phyloP scores from a whole-genome alignment of 2,888 invertebrate species.

The Dioctria linearis region DNA sequence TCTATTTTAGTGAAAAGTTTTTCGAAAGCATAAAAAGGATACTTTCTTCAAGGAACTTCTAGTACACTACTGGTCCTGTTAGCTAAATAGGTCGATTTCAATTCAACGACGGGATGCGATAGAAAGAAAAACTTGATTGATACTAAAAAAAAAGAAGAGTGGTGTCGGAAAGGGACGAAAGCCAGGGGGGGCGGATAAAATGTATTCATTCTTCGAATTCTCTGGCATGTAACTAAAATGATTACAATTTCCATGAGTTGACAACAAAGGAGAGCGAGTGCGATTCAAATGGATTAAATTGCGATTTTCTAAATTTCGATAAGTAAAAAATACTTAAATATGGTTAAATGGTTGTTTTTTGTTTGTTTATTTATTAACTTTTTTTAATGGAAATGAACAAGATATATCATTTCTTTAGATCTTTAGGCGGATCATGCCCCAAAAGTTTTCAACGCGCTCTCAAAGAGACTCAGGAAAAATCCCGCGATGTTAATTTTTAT shows the following conservation, averaged over 20 bases:
- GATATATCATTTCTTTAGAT: too few relatives aligned
- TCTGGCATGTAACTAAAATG: background rate
- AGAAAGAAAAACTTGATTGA: constrained; percentile 30
- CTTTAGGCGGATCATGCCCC: too few relatives aligned
- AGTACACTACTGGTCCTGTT: background rate
- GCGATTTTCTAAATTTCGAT: too few relatives aligned
- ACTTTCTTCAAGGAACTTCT: background rate
- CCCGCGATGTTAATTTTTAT: too few relatives aligned
- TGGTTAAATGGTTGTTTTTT: too few relatives aligned
- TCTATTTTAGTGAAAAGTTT: background rate
- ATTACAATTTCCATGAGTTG: background rate
- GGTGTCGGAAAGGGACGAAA: too few relatives aligned
- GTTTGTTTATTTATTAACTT: too few relatives aligned
- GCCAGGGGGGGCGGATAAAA: too few relatives aligned
- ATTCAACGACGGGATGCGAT: background rate
- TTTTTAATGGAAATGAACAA: too few relatives aligned
- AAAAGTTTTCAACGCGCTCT: too few relatives aligned
- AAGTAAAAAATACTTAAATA: background rate
- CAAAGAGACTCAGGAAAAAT: too few relatives aligned
- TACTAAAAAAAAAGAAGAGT: background rate
- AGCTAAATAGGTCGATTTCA: constrained; percentile 17
- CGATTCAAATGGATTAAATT: background rate
- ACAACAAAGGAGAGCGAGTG: background rate
- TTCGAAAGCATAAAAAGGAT: background rate
- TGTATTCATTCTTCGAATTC: too few relatives aligned